phyloP scores from a whole-genome alignment of 2,797 vertebrate species.

The Eremophila alpestris region DNA sequence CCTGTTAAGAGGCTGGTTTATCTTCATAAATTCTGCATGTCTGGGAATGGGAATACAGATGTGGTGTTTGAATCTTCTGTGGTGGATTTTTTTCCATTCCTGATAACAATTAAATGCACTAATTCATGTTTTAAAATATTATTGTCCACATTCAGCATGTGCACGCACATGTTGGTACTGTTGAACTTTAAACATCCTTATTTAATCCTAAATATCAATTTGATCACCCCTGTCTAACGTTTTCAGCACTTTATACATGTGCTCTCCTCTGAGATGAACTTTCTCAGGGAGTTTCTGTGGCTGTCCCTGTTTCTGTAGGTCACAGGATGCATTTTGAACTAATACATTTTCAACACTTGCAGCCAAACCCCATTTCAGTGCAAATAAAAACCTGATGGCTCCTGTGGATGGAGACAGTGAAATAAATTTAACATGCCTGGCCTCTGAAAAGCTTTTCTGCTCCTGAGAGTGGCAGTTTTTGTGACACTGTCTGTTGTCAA shows the following conservation, averaged over 20 bases:
- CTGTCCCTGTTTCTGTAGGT: not conserved
- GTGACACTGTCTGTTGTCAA: not conserved
- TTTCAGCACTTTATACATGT: not conserved
- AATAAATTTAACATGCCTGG: not conserved
- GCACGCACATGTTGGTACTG: not conserved
- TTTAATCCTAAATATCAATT: not conserved
- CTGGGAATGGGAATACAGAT: not conserved
- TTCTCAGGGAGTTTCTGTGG: not conserved
- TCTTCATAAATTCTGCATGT: not conserved
- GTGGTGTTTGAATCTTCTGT: not conserved
- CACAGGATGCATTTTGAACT: not conserved
- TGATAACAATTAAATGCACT: not conserved
- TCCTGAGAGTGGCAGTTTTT: not conserved
- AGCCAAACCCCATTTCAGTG: not conserved
- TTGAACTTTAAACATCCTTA: not conserved
- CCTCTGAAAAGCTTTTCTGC: not conserved
- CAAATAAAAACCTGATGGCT: not conserved
- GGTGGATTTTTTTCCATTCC: not conserved
- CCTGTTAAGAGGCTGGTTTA: not conserved
- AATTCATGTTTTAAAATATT: not conserved
- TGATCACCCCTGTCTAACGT: not conserved
- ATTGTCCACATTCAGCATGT: not conserved
- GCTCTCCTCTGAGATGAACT: not conserved
- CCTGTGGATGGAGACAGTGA: not conserved
- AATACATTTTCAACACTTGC: not conserved